A percentile compares a stretch with the other conserved stretches of the same genome.
phyloP scores from a whole-genome alignment of 2,888 invertebrate species.

The Arge pagana region DNA sequence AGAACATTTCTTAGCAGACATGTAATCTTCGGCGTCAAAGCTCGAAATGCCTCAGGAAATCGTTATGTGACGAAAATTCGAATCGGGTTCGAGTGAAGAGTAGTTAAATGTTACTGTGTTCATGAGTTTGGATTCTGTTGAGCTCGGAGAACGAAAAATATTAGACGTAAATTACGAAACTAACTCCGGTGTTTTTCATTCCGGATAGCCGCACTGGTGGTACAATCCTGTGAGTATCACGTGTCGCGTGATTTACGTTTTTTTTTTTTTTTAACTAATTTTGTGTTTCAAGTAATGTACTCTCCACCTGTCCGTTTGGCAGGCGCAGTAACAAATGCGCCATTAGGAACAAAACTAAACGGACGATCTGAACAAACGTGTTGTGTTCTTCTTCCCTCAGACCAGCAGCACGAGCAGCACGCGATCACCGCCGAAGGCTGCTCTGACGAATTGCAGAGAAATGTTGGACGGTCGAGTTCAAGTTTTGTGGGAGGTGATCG shows the following conservation, averaged over 20 bases:
- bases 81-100: no score
- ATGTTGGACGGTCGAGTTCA: constrained; percentile 81
- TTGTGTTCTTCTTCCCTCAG: constrained; percentile 59
- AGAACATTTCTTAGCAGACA: no score
- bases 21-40: no score
- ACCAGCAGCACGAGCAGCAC: constrained; percentile 83
- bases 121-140: no score
- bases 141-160: no score
- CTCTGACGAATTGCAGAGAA: constrained; percentile 79
- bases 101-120: no score
- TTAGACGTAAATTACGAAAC: no score
- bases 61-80: no score
- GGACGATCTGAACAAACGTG: neutral
- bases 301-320: neutral
- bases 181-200: constrained; percentile 5
- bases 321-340: neutral
- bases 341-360: neutral
- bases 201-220: constrained; percentile 85
- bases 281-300: neutral
- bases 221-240: constrained; percentile 86
- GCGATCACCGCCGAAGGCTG: constrained; percentile 64
- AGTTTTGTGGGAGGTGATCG: constrained; percentile 84
- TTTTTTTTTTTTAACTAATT: neutral
- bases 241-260: constrained; percentile 15
- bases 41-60: no score